Evolutionary conservation across 1,140 invertebrate species (phyloP).

Genomic region (Brachionus rotundiformis): DNA sequence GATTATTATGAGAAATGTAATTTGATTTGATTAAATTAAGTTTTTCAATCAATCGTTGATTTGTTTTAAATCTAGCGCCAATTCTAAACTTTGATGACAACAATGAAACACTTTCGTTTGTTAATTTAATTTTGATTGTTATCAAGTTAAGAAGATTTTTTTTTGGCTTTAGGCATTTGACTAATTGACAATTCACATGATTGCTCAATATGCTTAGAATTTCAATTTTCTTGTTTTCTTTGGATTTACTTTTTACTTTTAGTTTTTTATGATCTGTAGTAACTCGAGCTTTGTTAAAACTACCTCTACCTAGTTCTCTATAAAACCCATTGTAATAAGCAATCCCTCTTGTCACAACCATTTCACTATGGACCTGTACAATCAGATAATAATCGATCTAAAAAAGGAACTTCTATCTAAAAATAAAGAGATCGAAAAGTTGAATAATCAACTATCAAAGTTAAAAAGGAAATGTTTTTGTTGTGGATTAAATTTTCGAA

Average conservation of each 20-base stretch:
- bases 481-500: neutral
- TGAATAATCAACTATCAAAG: neutral
- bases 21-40: no score
- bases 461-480: neutral
- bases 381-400: neutral
- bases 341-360: neutral
- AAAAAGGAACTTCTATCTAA: neutral
- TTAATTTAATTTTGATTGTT: neutral
- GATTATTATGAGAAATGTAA: no score
- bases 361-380: neutral
- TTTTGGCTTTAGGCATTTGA: neutral
- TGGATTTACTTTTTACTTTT: neutral
- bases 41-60: neutral
- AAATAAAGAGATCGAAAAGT: neutral
- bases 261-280: neutral
- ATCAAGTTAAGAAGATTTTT: neutral
- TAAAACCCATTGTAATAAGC: neutral
- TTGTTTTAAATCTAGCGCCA: neutral
- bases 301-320: neutral
- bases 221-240: neutral
- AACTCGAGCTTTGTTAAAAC: neutral
- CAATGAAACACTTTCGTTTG: neutral
- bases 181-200: neutral
- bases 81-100: neutral
- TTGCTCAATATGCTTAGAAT: neutral